Conservation (phyloP, 2,797 vertebrate genomes). For the Lithobates sylvaticus region DNA sequence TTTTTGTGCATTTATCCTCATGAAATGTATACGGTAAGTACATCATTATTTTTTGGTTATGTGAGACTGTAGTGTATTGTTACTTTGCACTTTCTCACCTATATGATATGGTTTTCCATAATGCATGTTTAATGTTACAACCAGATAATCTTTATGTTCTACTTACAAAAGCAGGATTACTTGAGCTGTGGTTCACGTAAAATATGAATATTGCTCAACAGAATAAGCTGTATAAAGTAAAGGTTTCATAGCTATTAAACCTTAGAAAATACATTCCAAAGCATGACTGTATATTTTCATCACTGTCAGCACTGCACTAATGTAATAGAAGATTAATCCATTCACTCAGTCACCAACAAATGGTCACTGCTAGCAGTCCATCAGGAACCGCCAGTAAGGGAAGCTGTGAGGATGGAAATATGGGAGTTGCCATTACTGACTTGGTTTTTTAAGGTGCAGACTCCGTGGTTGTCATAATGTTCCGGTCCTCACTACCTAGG, state of each 20-base stretch:
- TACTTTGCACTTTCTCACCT: slow-evolving; percentile 23
- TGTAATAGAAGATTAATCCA: background rate
- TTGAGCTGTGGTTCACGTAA: background rate
- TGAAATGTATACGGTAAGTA: background rate
- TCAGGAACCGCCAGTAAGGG: too few species aligned
- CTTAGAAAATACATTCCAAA: background rate
- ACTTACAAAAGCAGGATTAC: background rate
- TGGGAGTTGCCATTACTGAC: too few species aligned
- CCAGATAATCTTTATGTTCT: slow-evolving; percentile 18
- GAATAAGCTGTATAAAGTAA: background rate
- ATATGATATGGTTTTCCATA: slow-evolving; percentile 13
- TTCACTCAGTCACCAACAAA: slow-evolving; percentile 30
- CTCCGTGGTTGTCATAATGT: too few species aligned
- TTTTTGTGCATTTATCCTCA: background rate
- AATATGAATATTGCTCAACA: background rate
- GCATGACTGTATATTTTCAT: background rate
- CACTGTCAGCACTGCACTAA: background rate
- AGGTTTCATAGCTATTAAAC: background rate
- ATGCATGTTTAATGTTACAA: background rate
- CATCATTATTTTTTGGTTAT: slow-evolving; percentile 7
- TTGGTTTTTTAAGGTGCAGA: too few species aligned
- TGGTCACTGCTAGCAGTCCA: background rate
- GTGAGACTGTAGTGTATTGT: slow-evolving; percentile 13
- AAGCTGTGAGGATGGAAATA: too few species aligned
- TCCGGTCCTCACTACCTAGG: too few species aligned